These are phyloP conservation scores for Chrysocyon brachyurus DNA, from an alignment of 2,797 vertebrate genomes.

Conservation along the genomic window DNA sequence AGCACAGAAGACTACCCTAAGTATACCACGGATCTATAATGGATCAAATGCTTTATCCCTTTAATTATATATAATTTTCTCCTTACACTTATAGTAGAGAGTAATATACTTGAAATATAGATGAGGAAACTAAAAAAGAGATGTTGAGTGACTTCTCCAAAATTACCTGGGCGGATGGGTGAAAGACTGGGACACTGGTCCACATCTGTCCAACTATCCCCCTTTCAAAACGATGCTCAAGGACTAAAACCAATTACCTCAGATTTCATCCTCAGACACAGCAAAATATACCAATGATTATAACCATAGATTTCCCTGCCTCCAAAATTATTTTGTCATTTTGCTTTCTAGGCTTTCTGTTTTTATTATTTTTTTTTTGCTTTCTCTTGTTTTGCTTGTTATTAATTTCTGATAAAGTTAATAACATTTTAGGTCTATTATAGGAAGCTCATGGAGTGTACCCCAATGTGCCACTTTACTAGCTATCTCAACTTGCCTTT, in stretches of 20 bases:
- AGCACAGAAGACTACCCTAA: background rate
- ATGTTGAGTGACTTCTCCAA: background rate
- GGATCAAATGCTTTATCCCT: background rate
- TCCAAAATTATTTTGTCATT: background rate
- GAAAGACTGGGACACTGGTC: background rate
- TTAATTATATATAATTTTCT: background rate
- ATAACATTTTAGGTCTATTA: background rate
- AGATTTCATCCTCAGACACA: background rate
- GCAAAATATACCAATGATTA: background rate
- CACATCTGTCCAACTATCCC: background rate
- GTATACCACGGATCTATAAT: constrained; percentile 14
- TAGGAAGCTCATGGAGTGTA: background rate
- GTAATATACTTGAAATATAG: background rate
- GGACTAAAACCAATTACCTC: background rate
- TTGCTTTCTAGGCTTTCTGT: background rate
- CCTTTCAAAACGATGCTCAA: background rate
- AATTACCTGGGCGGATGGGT: background rate
- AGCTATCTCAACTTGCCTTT: background rate
- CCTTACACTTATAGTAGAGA: background rate
- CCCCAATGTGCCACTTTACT: background rate
- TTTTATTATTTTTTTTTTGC: background rate
- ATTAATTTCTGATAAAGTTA: background rate
- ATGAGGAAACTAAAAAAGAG: background rate
- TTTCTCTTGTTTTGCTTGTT: background rate
- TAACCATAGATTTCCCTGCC: background rate